Conservation (phyloP, 2,797 vertebrate species). For the Lepus oiostolus region DNA sequence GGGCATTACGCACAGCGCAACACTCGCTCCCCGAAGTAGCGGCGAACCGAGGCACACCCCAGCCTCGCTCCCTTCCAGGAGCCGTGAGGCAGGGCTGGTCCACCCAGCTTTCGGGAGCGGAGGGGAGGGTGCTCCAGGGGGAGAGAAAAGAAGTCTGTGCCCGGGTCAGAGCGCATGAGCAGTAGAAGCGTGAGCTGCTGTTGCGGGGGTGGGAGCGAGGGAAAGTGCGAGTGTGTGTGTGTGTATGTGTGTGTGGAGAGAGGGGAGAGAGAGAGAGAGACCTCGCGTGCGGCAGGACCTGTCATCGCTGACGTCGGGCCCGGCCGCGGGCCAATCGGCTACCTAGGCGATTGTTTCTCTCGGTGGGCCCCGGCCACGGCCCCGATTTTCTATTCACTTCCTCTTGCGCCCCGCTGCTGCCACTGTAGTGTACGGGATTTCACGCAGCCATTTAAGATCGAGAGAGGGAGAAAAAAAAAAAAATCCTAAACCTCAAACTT, state of each 20-base stretch:
- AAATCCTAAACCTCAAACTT: conserved; percentile 43
- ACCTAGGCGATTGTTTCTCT: conserved; percentile 94
- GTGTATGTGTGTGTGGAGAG: not conserved
- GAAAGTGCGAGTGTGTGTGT: not conserved
- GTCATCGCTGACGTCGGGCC: conserved; percentile 95
- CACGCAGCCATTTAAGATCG: conserved; percentile 94
- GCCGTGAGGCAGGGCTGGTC: not conserved
- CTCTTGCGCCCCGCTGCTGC: conserved; percentile 95
- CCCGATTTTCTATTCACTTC: conserved; percentile 96
- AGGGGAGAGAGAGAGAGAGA: not conserved
- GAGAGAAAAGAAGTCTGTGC: conserved; percentile 70
- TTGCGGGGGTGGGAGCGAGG: not conserved
- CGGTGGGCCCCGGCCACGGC: conserved; percentile 92
- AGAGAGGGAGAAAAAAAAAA: conserved; percentile 77
- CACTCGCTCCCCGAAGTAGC: not conserved
- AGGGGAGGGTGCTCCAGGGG: not conserved
- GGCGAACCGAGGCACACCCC: not conserved
- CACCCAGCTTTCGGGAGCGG: not conserved
- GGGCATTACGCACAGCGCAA: not conserved
- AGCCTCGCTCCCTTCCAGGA: not conserved
- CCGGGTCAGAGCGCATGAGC: conserved; percentile 91
- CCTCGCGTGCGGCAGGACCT: conserved; percentile 89
- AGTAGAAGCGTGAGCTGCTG: not conserved
- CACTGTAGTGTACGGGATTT: conserved; percentile 94
- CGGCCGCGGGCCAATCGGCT: conserved; percentile 93